Conservation (phyloP, 2,113 vertebrate genomes). For the Pipa parva region DNA sequence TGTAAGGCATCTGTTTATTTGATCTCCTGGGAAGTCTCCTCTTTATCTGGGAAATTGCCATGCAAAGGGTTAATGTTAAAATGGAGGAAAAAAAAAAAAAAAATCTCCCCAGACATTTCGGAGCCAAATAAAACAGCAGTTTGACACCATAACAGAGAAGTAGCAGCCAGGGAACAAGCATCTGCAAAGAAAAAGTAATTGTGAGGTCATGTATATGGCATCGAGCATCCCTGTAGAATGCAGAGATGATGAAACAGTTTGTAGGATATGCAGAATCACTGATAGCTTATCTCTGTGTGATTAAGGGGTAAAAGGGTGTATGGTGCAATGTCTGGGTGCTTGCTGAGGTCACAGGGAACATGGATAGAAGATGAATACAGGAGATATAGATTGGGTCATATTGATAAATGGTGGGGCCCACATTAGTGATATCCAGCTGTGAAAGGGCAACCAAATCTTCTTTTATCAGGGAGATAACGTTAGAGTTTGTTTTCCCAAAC, state of each 20-base stretch:
- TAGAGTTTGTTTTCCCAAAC: not conserved
- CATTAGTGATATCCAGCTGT: too few species aligned
- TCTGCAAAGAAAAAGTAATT: slow-evolving; percentile 11
- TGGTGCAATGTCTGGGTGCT: not conserved
- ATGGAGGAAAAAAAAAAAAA: too few species aligned
- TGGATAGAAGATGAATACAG: not conserved
- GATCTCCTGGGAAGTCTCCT: slow-evolving; percentile 59
- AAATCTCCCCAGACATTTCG: slow-evolving; percentile 60
- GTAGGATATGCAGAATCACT: not conserved
- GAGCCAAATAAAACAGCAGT: slow-evolving; percentile 69
- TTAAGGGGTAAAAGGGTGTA: not conserved
- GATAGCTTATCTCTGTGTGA: slow-evolving; percentile 33
- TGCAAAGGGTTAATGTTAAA: slow-evolving; percentile 58
- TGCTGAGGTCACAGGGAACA: not conserved
- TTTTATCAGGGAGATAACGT: not conserved
- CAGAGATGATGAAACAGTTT: not conserved
- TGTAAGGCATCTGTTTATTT: slow-evolving; percentile 67
- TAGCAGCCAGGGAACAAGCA: not conserved
- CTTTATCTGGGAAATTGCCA: slow-evolving; percentile 62
- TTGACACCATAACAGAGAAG: slow-evolving; percentile 47
- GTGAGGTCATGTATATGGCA: slow-evolving; percentile 22
- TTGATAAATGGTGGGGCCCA: not conserved
- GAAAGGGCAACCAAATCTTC: not conserved
- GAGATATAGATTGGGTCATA: not conserved
- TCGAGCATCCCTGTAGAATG: slow-evolving; percentile 6